Base-by-base conservation (phyloP, 2,113 vertebrate species). In the Hippocampus guttulatus region DNA sequence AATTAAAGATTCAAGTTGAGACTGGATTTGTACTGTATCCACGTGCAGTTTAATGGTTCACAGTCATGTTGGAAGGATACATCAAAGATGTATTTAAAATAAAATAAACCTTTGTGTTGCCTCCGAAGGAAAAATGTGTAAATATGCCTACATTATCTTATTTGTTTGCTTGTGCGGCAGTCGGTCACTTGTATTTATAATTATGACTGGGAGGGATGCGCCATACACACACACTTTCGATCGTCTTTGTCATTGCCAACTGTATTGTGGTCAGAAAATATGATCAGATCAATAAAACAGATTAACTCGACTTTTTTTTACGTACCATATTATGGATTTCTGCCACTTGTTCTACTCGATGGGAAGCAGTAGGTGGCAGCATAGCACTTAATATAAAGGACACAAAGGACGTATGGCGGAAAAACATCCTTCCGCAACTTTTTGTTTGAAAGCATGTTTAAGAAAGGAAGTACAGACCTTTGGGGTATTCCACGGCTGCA, bases 251-350 rank as follows among this genome's bases (percentile, higher is more conserved):
- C 87, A 83, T 81, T 76, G 81, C 87, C 78, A 66, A 85, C 85
- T 87, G 76, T 85, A 79, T 77, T 85, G 86, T 90, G 86, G 82
- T 81, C 76, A 87, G 83, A 70, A 73, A 84, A 87, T 85, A 81
- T 41, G 75, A 90, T 90, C 79, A 88, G 75, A 90, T 90, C 79
- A 88, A 87, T 89, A 87, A 90, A 89, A 78, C 16, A 70, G 45
- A 73, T 68, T 67, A 57, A 25, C 12, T 47, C 5, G 47, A 6
- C 62, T 77, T 7, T 1, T 11, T 38, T 38, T 38, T 0, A 6
- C 5, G 5, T 38, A 7, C 5, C 33, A 43, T 38, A 0, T 2
- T 21, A 6, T 38, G 3, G 21, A n/a, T n/a, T 21, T 30, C 1
- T 20, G 0, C 5, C 54, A 49, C 18, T 6, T 65, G 78, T 27